Evolutionary conservation across 2,888 invertebrate species (phyloP), one percentile per base, ranked within the genome.

Genomic region (Drosophila limbata): DNA sequence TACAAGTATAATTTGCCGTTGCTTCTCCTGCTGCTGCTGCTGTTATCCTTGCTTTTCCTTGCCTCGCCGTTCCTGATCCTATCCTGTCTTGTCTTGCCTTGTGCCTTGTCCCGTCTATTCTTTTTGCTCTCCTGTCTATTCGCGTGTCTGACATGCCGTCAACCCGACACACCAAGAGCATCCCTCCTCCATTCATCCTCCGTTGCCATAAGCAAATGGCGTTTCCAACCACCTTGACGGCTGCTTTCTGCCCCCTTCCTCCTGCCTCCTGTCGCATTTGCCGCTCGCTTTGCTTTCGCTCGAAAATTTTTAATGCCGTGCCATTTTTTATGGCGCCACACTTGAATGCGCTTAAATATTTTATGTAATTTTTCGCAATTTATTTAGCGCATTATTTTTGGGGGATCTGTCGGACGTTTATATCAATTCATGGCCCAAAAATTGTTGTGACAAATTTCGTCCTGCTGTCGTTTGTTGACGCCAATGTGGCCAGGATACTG

Each of bases 351-450:
- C 83, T 86, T 89, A 89, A 86, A 86, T 86, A 89, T 86, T 86
- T 86, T 83, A 86, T 86, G 89, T 85, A 86, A 86, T 86, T 85
- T 89, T 89, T 88, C 80, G 88, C 89, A 89, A 89, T 86, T 86
- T 86, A 86, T 89, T 86, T 87, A 81, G 84, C 82, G 82, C 82
- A 89, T 89, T 89, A 87, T 82, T 84, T 79, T 83, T 69, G 5
- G 65, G 67, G 45, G 47, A 57, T 53, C 51, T 21, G 64, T 44
- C 42, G 39, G 67, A 75, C 81, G 86, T 84, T 88, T 88, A 84
- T 84, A 88, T 84, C 88, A 88, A 84, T 84, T 85, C 88, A 64
- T 64, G 68, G 50, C 51, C 61, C 37, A 35, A n/a, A 61, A 61
- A 45, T 61, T 69, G 45, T 56, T 61, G 68, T 87, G 88, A 83